phyloP scores from a whole-genome alignment of 2,888 invertebrate species.

The Allygus modestus region DNA sequence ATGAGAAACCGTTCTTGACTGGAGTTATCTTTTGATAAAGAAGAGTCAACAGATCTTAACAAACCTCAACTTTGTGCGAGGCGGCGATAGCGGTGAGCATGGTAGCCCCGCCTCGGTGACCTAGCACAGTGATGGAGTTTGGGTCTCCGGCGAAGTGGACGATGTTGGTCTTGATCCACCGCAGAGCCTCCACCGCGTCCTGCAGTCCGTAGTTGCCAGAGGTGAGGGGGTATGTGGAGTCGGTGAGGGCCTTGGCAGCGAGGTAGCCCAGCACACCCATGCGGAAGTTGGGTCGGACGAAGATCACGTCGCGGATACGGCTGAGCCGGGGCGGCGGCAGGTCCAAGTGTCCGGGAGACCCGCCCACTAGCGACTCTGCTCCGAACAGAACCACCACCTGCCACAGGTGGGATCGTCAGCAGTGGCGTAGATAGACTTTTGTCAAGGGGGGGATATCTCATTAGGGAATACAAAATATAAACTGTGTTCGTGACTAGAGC shows the following conservation, averaged over 20 bases:
- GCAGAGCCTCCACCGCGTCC: constrained; percentile 86
- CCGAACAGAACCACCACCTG: constrained; percentile 88
- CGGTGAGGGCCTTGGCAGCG: constrained; percentile 83
- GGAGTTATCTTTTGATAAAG: no score
- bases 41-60: no score
- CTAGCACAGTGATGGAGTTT: constrained; percentile 87
- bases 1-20: no score
- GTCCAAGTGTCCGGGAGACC: constrained; percentile 82
- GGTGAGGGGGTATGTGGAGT: constrained; percentile 83
- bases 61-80: constrained; percentile 67
- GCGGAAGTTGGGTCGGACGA: constrained; percentile 92
- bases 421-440: no score
- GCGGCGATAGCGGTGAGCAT: constrained; percentile 84
- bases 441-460: no score
- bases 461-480: no score
- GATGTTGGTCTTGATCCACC: constrained; percentile 90
- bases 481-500: no score
- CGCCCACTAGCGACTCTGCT: constrained; percentile 87
- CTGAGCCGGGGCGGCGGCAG: constrained; percentile 88
- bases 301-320: constrained; percentile 87
- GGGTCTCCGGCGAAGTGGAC: constrained; percentile 91
- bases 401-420: not conserved
- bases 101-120: constrained; percentile 92
- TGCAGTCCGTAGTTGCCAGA: constrained; percentile 93
- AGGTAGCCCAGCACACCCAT: constrained; percentile 86